Conservation (phyloP, 2,888 invertebrate species). For the Drosophila recens region DNA sequence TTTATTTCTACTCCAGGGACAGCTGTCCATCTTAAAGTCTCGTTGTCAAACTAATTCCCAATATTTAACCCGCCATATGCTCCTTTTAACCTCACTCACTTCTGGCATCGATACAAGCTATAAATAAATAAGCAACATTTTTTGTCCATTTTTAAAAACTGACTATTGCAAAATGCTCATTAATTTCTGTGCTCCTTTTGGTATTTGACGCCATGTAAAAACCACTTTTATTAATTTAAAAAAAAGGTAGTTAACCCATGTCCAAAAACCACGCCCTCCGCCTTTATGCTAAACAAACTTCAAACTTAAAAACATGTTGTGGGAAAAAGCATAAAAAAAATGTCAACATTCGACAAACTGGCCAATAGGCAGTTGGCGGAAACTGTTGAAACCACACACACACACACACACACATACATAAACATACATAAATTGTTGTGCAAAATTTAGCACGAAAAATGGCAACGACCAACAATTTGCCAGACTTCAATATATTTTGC, state of each 20-base stretch:
- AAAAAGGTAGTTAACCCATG: neutral
- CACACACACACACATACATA: constrained; percentile 6
- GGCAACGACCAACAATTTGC: constrained; percentile 24
- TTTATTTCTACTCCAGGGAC: neutral
- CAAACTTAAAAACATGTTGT: constrained; percentile 18
- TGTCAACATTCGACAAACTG: constrained; percentile 68
- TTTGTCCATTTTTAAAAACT: neutral
- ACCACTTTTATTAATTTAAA: constrained; percentile 39
- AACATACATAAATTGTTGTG: constrained; percentile 59
- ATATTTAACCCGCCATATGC: neutral
- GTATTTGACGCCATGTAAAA: constrained; percentile 2
- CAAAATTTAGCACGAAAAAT: constrained; percentile 44
- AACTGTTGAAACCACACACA: constrained; percentile 24
- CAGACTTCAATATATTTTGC: constrained; percentile 38
- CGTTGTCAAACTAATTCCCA: neutral
- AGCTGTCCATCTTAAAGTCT: neutral
- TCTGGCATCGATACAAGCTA: neutral
- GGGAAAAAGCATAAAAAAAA: constrained; percentile 60
- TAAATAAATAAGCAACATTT: neutral
- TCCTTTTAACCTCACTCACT: neutral
- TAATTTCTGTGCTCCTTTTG: constrained; percentile 4
- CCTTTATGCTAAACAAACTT: constrained; percentile 41
- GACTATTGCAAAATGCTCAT: constrained; percentile 8
- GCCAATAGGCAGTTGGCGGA: constrained; percentile 42
- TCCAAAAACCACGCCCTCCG: constrained; percentile 14